Percentiles rank a stretch among this genome's conserved stretches.
phyloP scores from a whole-genome alignment of 2,888 invertebrate genomes.

The Tryphoninae sp. region DNA sequence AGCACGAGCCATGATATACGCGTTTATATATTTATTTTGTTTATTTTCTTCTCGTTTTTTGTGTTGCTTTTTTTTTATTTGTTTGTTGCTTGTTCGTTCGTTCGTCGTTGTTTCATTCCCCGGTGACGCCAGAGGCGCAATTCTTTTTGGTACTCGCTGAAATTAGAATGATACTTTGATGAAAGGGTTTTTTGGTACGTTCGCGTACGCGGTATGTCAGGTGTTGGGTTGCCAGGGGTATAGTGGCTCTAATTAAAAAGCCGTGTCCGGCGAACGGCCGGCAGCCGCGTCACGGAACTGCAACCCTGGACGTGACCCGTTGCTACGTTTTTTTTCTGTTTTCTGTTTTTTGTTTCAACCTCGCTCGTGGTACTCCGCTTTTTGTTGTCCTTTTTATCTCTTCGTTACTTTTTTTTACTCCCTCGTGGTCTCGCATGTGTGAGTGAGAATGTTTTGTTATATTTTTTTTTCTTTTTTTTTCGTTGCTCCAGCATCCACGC shows the following conservation, averaged over 20 bases:
- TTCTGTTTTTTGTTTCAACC: slow-evolving; percentile 64
- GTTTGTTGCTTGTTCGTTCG: slow-evolving; percentile 13
- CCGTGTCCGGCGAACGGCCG: slow-evolving; percentile 75
- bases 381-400: slow-evolving; percentile 66
- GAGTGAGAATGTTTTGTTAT: slow-evolving; percentile 39
- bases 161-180: slow-evolving; percentile 81
- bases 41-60: slow-evolving; percentile 41
- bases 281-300: slow-evolving; percentile 63
- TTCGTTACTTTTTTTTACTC: slow-evolving; percentile 63
- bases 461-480: slow-evolving; percentile 50
- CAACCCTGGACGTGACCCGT: slow-evolving; percentile 63
- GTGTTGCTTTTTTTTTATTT: slow-evolving; percentile 37
- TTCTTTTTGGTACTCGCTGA: slow-evolving; percentile 76
- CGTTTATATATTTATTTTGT: slow-evolving; percentile 51
- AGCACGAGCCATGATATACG: slow-evolving; percentile 41
- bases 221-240: slow-evolving; percentile 75
- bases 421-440: slow-evolving; percentile 29
- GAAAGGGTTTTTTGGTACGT: slow-evolving; percentile 76
- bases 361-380: slow-evolving; percentile 53
- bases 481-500: slow-evolving; percentile 56
- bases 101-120: slow-evolving; percentile 12
- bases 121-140: slow-evolving; percentile 62
- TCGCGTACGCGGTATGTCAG: slow-evolving; percentile 76
- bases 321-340: slow-evolving; percentile 51
- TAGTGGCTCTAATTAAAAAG: slow-evolving; percentile 80